phyloP scores from a whole-genome alignment of 2,113 vertebrate genomes.

The Peromyscus maniculatus region DNA sequence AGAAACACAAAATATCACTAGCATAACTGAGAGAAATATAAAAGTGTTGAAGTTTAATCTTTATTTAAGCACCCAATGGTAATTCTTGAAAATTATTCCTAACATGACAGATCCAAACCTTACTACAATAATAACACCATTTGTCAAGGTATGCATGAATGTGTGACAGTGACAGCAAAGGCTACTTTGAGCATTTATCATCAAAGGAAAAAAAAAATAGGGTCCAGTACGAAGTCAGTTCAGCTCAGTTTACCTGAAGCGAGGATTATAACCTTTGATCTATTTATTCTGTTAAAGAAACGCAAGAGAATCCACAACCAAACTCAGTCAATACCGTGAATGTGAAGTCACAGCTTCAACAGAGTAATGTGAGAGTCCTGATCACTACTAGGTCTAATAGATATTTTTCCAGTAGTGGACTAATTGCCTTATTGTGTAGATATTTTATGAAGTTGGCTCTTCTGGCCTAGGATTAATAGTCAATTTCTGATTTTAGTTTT shows the following conservation, averaged over 20 bases:
- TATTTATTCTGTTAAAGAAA: not conserved
- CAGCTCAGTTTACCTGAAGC: not conserved
- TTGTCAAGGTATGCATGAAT: constrained; percentile 38
- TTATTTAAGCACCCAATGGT: not conserved
- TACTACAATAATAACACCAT: not conserved
- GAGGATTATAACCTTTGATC: constrained; percentile 46
- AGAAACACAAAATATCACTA: not conserved
- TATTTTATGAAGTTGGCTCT: not conserved
- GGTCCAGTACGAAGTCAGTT: not conserved
- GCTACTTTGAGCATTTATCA: constrained; percentile 6
- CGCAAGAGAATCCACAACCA: not conserved
- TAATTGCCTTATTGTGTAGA: not conserved
- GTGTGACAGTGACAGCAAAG: constrained; percentile 30
- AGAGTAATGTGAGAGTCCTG: not conserved
- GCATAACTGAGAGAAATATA: not conserved
- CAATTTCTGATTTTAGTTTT: not conserved
- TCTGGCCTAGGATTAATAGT: not conserved
- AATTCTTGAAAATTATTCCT: not conserved
- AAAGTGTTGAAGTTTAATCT: not conserved
- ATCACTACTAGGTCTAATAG: not conserved
- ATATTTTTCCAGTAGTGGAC: not conserved
- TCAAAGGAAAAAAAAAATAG: constrained; percentile 24
- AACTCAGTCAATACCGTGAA: not conserved
- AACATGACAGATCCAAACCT: not conserved
- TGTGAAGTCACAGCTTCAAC: not conserved